A percentile compares a stretch with the other conserved stretches of the same genome.
These are phyloP conservation scores for Merops nubicus DNA, from an alignment of 2,113 vertebrate species.

Conservation along the genomic window DNA sequence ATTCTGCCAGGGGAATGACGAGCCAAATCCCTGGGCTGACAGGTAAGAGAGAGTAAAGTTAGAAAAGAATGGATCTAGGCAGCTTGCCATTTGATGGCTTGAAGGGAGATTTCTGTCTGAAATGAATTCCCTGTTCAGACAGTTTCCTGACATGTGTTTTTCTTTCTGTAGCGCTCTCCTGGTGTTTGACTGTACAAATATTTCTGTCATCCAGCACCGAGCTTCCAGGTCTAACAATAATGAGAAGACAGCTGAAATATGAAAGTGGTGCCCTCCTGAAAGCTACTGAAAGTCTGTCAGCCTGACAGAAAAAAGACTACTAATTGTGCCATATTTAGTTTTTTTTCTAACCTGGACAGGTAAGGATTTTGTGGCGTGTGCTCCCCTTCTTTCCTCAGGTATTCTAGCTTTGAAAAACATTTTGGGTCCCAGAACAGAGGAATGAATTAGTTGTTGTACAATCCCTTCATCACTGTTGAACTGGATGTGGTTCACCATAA, in stretches of 20 bases:
- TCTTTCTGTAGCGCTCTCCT: not conserved
- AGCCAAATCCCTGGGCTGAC: not conserved
- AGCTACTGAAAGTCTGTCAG: not conserved
- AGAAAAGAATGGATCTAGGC: not conserved
- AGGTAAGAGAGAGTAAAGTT: not conserved
- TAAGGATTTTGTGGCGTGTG: not conserved
- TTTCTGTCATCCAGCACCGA: not conserved
- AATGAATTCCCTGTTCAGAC: not conserved
- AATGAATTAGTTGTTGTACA: not conserved
- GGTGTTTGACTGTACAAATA: conserved; percentile 22
- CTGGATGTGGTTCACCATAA: not conserved
- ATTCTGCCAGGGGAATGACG: not conserved
- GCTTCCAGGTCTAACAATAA: not conserved
- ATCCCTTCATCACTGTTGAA: not conserved
- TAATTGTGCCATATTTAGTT: not conserved
- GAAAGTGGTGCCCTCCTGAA: not conserved
- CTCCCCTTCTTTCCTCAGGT: not conserved
- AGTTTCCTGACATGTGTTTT: conserved; percentile 1
- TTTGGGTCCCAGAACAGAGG: not conserved
- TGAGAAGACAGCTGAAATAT: conserved; percentile 15
- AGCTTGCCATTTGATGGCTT: not conserved
- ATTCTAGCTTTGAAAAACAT: not conserved
- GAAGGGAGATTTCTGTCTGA: conserved; percentile 6
- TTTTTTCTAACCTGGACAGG: not conserved
- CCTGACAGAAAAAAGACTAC: not conserved